Evolutionary conservation across 2,797 vertebrate genomes (phyloP).

Genomic region (Myotis pilosus): DNA sequence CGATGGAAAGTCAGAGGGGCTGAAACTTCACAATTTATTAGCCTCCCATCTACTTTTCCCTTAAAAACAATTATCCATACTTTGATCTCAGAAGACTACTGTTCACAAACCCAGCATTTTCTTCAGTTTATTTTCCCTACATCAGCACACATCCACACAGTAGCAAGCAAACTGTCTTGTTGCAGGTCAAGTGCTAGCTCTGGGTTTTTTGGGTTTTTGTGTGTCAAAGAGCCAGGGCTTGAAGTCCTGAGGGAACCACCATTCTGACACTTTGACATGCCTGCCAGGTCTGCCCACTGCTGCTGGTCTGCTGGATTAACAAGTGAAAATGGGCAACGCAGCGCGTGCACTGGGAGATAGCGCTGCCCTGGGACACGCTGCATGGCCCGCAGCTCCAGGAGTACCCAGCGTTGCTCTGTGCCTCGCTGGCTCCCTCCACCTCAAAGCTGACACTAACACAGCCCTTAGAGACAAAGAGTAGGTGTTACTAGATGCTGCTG

Average conservation of each 20-base stretch:
- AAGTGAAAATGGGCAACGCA: not conserved
- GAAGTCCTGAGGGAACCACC: not conserved
- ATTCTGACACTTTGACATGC: not conserved
- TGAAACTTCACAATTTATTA: not conserved
- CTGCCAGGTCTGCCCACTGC: not conserved
- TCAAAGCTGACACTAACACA: not conserved
- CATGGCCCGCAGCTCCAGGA: fast-evolving
- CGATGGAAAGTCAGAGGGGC: not conserved
- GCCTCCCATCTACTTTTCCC: not conserved
- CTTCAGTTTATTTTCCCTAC: not conserved
- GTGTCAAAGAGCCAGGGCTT: not conserved
- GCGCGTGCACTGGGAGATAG: fast-evolving
- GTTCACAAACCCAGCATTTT: not conserved
- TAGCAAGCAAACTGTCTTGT: not conserved
- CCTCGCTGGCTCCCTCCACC: not conserved
- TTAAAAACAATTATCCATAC: not conserved
- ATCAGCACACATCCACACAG: not conserved
- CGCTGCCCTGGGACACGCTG: not conserved
- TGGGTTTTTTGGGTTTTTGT: too few species aligned
- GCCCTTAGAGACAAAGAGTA: not conserved
- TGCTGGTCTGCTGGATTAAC: not conserved
- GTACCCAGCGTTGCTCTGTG: fast-evolving
- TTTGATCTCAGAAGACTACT: not conserved
- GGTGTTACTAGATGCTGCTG: not conserved
- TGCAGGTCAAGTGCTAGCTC: not conserved